phyloP scores from a whole-genome alignment of 2,888 invertebrate species.

The Chelonus formosanus region DNA sequence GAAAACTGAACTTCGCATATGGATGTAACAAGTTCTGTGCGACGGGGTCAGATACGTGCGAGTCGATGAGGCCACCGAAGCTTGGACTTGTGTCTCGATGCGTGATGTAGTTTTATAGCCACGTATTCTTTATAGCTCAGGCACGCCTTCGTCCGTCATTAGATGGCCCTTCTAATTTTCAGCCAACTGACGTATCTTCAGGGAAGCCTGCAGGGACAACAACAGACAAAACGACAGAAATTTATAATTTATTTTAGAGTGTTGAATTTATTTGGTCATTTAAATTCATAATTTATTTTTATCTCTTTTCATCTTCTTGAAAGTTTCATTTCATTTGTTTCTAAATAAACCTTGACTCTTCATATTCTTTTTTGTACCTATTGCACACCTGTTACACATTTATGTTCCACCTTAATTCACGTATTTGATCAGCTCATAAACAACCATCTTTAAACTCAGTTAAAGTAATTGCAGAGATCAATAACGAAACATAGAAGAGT shows the following conservation, averaged over 20 bases:
- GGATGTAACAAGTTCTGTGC: conserved; percentile 13
- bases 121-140: conserved; percentile 48
- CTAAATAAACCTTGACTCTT: too few relatives aligned
- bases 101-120: conserved; percentile 48
- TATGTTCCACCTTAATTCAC: too few relatives aligned
- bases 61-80: conserved; percentile 23
- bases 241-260: too few relatives aligned
- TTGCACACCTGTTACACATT: too few relatives aligned
- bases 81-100: conserved; percentile 30
- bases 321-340: too few relatives aligned
- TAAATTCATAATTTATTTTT: too few relatives aligned
- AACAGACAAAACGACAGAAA: too few relatives aligned
- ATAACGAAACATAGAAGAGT: conserved; percentile 1
- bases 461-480: conserved; percentile 17
- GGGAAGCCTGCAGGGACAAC: too few relatives aligned
- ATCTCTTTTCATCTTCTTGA: too few relatives aligned
- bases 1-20: neutral
- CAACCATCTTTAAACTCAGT: neutral
- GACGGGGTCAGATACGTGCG: conserved; percentile 34
- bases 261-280: too few relatives aligned
- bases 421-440: neutral
- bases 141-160: conserved; percentile 49
- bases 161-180: conserved; percentile 42
- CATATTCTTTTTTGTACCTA: too few relatives aligned
- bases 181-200: conserved; percentile 33